Percentiles rank a stretch among this genome's conserved stretches.
Evolutionary conservation across 2,113 vertebrate species (phyloP).

Genomic region (Phyllostomus hastatus): DNA sequence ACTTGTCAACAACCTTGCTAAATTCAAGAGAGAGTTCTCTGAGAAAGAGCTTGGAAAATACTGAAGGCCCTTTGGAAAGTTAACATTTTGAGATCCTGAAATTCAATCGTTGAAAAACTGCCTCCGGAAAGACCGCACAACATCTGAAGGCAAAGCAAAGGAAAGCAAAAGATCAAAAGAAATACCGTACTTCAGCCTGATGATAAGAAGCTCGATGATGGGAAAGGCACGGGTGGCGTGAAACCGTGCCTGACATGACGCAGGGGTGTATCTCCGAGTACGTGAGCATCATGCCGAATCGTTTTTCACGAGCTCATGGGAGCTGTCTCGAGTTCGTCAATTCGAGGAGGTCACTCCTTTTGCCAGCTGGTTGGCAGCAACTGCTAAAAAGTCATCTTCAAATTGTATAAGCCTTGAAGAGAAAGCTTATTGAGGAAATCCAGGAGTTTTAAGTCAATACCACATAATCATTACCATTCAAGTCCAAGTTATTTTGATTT

Average conservation of each 20-base stretch:
- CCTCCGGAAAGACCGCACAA: neutral
- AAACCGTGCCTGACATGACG: neutral
- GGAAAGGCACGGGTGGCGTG: neutral
- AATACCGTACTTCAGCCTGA: neutral
- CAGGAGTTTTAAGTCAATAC: neutral
- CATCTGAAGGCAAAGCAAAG: neutral
- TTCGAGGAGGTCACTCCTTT: neutral
- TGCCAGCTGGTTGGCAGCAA: neutral
- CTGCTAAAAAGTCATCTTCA: neutral
- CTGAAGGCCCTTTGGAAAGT: neutral
- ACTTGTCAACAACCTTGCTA: neutral
- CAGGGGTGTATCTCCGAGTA: accelerated
- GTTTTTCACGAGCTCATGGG: neutral
- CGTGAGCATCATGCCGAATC: neutral
- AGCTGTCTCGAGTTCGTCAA: neutral
- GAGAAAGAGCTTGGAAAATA: neutral
- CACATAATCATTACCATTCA: neutral
- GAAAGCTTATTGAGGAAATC: neutral
- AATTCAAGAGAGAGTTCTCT: neutral
- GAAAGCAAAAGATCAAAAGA: neutral
- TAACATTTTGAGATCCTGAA: constrained; percentile 22
- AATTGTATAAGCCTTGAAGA: neutral
- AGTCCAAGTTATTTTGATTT: neutral
- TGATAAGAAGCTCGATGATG: neutral
- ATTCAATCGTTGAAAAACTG: neutral